Percentiles rank a stretch among this genome's conserved stretches.
Evolutionary conservation across 2,888 invertebrate species (phyloP).

Genomic region (Ornithoptera alexandrae): DNA sequence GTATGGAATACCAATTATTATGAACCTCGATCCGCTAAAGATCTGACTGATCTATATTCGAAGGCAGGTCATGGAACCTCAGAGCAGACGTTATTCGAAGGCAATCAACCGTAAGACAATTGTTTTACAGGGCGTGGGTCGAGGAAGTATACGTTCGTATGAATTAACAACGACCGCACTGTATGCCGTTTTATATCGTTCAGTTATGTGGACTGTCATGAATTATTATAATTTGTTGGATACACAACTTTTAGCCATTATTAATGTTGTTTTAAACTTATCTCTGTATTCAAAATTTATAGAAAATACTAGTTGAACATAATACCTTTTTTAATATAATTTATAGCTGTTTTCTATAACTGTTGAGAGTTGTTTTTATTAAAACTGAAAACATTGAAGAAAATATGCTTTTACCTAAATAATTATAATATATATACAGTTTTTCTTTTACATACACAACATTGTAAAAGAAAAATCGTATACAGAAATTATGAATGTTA

Average conservation of each 20-base stretch:
- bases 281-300: too few species aligned
- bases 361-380: too few species aligned
- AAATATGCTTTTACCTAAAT: too few species aligned
- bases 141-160: slow-evolving; percentile 34
- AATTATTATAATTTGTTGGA: background rate
- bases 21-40: slow-evolving; percentile 36
- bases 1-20: slow-evolving; percentile 35
- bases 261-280: background rate
- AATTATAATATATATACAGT: too few species aligned
- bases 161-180: slow-evolving; percentile 33
- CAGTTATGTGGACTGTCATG: background rate
- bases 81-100: slow-evolving; percentile 58
- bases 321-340: too few species aligned
- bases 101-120: slow-evolving; percentile 70
- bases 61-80: slow-evolving; percentile 47
- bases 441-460: too few species aligned
- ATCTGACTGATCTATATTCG: slow-evolving; percentile 41
- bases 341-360: too few species aligned
- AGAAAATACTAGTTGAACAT: too few species aligned
- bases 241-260: background rate
- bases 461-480: too few species aligned
- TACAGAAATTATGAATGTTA: too few species aligned
- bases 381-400: too few species aligned
- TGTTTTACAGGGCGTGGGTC: slow-evolving; percentile 61
- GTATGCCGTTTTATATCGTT: background rate